Percentiles rank a stretch among this genome's conserved stretches.
Conservation (phyloP, 2,113 vertebrate species). For the Pangasianodon hypophthalmus region DNA sequence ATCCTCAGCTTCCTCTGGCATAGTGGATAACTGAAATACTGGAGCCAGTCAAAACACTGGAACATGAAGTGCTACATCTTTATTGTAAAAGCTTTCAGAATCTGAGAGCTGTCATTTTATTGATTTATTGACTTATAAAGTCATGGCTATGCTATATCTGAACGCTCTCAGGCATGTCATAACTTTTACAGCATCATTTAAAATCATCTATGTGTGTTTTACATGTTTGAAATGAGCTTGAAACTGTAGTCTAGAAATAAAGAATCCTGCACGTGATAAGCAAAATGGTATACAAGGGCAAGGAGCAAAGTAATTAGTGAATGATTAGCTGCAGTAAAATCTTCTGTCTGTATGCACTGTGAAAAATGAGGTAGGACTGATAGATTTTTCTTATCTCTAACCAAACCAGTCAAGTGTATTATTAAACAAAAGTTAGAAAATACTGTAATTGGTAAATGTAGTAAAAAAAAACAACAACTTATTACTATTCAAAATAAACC, state of each 20-base stretch:
- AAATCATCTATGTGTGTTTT: not conserved
- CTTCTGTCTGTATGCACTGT: not conserved
- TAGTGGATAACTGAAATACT: not conserved
- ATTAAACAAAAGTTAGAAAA: not conserved
- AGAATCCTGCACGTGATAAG: not conserved
- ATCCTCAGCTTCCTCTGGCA: not conserved
- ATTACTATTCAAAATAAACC: not conserved
- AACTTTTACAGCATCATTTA: not conserved
- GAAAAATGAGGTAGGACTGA: not conserved
- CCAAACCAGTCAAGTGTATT: not conserved
- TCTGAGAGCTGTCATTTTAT: not conserved
- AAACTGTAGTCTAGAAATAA: not conserved
- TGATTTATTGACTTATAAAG: conserved; percentile 1
- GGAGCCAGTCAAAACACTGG: not conserved
- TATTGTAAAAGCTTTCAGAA: not conserved
- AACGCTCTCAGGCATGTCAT: not conserved
- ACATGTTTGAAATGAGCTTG: not conserved
- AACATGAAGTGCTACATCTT: not conserved
- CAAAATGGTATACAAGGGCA: not conserved
- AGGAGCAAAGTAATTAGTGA: conserved; percentile 19
- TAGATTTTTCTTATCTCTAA: not conserved
- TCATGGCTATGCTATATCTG: not conserved
- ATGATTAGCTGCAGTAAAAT: conserved; percentile 29
- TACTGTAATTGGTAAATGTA: not conserved
- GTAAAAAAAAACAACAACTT: not conserved